phyloP scores from a whole-genome alignment of 2,113 vertebrate genomes.

The Channa argus region DNA sequence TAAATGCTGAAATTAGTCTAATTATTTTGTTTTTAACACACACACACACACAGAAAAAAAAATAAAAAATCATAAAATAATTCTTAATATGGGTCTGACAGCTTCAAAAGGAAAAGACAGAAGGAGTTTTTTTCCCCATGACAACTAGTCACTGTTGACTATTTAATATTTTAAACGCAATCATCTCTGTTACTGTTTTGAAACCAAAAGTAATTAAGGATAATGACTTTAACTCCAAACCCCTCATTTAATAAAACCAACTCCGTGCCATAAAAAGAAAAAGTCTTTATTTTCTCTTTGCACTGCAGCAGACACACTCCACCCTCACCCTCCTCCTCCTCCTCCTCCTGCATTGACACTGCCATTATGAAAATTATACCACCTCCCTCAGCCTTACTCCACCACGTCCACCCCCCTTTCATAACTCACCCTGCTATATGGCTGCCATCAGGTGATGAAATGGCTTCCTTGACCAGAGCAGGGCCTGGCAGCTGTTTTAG shows the following conservation, averaged over 20 bases:
- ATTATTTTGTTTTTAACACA: too few species aligned
- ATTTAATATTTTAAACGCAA: constrained; percentile 26
- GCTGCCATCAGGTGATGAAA: constrained; percentile 67
- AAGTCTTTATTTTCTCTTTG: constrained; percentile 4
- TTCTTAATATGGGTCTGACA: not conserved
- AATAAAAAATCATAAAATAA: too few species aligned
- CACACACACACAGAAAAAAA: too few species aligned
- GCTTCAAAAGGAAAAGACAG: not conserved
- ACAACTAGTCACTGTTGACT: not conserved
- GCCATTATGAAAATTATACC: constrained; percentile 64
- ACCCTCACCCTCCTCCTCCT: not conserved
- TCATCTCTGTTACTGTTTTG: constrained; percentile 36
- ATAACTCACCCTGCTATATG: constrained; percentile 64
- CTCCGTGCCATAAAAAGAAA: constrained; percentile 7
- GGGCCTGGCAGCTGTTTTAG: constrained; percentile 65
- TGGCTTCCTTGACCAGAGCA: constrained; percentile 69
- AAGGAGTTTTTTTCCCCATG: not conserved
- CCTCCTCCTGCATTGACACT: not conserved
- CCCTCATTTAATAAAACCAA: not conserved
- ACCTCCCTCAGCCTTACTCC: not conserved
- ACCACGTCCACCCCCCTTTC: constrained; percentile 2
- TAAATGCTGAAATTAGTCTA: too few species aligned
- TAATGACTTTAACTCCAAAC: constrained; percentile 21
- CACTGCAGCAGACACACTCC: not conserved
- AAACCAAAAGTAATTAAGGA: constrained; percentile 18